Base-by-base conservation (phyloP, 2,888 invertebrate species). In the Arctia plantaginis region DNA sequence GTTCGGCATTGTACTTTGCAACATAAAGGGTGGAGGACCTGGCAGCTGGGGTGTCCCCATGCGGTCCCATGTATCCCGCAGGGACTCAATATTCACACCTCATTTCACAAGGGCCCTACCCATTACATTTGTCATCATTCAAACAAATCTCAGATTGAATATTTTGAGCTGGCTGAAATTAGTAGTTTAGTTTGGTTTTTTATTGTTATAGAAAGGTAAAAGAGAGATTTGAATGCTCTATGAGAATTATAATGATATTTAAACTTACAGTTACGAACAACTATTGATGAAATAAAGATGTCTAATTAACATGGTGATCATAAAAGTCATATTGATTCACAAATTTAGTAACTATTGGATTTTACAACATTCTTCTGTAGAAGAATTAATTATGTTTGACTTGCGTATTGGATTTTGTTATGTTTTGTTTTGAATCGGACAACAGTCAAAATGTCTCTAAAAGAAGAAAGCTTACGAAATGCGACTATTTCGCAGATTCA, bases 21-120 rank as follows among this genome's bases (percentile, higher is more conserved):
- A 85, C 81, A 85, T 86, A 89, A 92, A 91, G 93, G 93, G 80
- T 86, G 80, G 78, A 62, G 65, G 80, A 84, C 77, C 76, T 89
- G 90, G 87, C 94, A 93, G 93, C 93, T 94, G 94, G 90, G 90
- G 86, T 77, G 72, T 78, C 91, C 91, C 91, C 90, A 88, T 87
- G 92, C 90, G 91, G 89, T 85, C 89, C 83, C 75, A 75, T 85
- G 86, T 84, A 80, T 87, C 95, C 95, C 93, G 93, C 87, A 75
- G 94, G 91, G 94, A 91, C 84, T 85, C 94, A 95, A 95, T 95
- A 95, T 95, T 95, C 95, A 95, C 95, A 95, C 95, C 94, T 95
- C 95, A 95, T 95, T 95, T 94, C 92, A 93, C 95, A 91, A 90
- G 89, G 87, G 88, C 89, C 90, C 89, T 86, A 89, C 90, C 93